A percentile compares a stretch with the other conserved stretches of the same genome.
Conservation (phyloP, 2,888 invertebrate species). For the Cerastoderma edule region DNA sequence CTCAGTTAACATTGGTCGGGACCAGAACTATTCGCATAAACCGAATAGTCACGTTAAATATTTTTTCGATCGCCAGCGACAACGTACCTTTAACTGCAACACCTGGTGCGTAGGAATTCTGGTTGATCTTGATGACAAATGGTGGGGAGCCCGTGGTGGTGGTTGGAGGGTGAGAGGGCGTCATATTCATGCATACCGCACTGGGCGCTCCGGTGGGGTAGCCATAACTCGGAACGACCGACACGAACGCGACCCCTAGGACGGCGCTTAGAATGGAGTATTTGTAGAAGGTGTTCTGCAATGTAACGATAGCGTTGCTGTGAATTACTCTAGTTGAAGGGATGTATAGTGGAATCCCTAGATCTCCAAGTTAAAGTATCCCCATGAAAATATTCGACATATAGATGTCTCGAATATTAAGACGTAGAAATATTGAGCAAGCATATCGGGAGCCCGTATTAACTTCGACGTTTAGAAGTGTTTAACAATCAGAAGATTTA, state of each 20-base stretch:
- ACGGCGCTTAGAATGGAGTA: slow-evolving; percentile 15
- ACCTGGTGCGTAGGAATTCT: slow-evolving; percentile 9
- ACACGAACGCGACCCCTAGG: not conserved
- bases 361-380: too few species aligned
- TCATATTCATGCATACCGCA: slow-evolving; percentile 45
- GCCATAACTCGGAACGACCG: slow-evolving; percentile 5
- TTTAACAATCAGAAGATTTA: too few species aligned
- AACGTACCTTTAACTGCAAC: slow-evolving; percentile 14
- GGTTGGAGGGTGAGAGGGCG: slow-evolving; percentile 50
- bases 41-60: too few species aligned
- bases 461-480: too few species aligned
- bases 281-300: slow-evolving; percentile 20
- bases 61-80: too few species aligned
- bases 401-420: too few species aligned
- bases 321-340: too few species aligned
- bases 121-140: slow-evolving; percentile 28
- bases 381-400: too few species aligned
- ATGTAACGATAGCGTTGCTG: too few species aligned
- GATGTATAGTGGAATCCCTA: too few species aligned
- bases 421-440: too few species aligned
- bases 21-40: not conserved
- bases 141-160: slow-evolving; percentile 49
- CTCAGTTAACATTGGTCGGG: not conserved
- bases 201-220: slow-evolving; percentile 52
- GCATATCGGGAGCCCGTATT: too few species aligned